Conservation (phyloP, 2,113 vertebrate species). For the Atherinomorus stipes region DNA sequence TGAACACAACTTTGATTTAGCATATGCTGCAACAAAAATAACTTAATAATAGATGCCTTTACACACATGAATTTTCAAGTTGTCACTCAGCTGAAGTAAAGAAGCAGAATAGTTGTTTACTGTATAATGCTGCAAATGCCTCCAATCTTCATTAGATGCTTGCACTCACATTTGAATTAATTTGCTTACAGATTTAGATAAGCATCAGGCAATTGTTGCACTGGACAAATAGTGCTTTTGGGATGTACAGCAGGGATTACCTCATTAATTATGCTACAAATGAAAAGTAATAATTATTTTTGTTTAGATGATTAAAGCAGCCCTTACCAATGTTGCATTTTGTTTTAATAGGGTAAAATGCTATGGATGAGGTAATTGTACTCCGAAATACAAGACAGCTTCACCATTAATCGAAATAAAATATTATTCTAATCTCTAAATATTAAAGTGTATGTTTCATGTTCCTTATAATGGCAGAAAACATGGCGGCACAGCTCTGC, state of each 20-base stretch:
- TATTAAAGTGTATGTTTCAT: too few relatives aligned
- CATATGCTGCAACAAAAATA: slow-evolving; percentile 4
- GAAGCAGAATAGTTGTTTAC: neutral
- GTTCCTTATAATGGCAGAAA: too few relatives aligned
- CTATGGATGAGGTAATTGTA: neutral
- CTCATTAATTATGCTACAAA: slow-evolving; percentile 52
- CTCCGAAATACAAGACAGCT: too few relatives aligned
- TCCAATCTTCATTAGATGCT: slow-evolving; percentile 16
- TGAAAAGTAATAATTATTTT: slow-evolving; percentile 28
- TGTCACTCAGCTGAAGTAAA: neutral
- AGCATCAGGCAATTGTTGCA: slow-evolving; percentile 47
- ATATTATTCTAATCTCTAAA: too few relatives aligned
- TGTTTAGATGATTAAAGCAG: neutral
- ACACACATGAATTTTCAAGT: neutral
- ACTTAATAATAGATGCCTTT: neutral
- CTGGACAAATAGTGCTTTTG: slow-evolving; percentile 24
- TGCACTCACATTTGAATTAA: slow-evolving; percentile 2
- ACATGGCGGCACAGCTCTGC: too few relatives aligned
- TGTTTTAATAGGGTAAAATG: too few relatives aligned
- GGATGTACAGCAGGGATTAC: slow-evolving; percentile 40
- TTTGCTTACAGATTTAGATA: slow-evolving; percentile 40
- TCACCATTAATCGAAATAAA: too few relatives aligned
- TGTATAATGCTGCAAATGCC: neutral
- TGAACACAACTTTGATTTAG: neutral
- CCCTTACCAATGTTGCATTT: too few relatives aligned